These are phyloP conservation scores for Lagenorhynchus albirostris DNA, from an alignment of 2,113 vertebrate genomes.

Conservation along the genomic window DNA sequence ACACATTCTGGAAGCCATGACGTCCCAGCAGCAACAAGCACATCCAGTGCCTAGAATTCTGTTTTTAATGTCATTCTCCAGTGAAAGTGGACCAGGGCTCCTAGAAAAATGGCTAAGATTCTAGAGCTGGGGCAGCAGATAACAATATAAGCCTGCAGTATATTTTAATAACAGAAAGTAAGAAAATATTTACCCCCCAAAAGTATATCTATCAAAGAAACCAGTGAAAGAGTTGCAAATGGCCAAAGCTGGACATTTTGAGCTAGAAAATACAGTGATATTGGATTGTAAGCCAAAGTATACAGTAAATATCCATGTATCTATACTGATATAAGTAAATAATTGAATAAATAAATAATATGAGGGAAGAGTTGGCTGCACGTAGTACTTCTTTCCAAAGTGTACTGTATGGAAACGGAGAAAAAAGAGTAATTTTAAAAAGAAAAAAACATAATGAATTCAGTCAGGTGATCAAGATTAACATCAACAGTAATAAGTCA, in stretches of 20 bases:
- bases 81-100: neutral
- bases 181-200: neutral
- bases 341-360: neutral
- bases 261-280: neutral
- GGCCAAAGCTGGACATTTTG: neutral
- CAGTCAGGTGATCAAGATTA: neutral
- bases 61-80: neutral
- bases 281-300: neutral
- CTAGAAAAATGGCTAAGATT: neutral
- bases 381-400: neutral
- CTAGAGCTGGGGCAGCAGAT: neutral
- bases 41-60: neutral
- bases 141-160: neutral
- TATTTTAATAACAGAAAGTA: neutral
- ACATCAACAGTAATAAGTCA: neutral
- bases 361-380: neutral
- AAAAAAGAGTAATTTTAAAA: neutral
- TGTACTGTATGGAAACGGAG: neutral
- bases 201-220: neutral
- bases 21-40: neutral
- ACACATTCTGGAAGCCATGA: neutral
- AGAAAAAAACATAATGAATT: neutral
- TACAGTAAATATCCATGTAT: neutral
- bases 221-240: neutral
- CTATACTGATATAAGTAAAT: neutral